phyloP scores from a whole-genome alignment of 1,140 invertebrate species.

The Rhyzopertha dominica region DNA sequence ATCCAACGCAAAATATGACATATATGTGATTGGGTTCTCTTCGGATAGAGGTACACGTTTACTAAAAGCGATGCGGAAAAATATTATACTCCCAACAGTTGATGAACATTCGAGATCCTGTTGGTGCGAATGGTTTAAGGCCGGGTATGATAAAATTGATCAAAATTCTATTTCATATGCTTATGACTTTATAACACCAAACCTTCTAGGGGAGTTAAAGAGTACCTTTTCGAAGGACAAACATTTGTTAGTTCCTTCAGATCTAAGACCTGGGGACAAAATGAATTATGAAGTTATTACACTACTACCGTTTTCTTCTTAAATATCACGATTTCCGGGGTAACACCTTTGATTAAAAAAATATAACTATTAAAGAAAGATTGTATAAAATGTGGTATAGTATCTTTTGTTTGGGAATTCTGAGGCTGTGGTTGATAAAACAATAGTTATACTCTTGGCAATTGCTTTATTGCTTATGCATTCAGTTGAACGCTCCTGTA shows the following conservation, averaged over 20 bases:
- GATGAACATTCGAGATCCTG: no score
- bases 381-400: constrained; percentile 1
- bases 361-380: not conserved
- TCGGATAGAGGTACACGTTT: no score
- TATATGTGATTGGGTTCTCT: no score
- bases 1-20: no score
- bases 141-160: no score
- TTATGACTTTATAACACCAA: no score
- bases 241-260: constrained; percentile 3
- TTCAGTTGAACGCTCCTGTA: not conserved
- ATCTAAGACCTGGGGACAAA: not conserved
- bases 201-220: not conserved
- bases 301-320: not conserved
- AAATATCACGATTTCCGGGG: not conserved
- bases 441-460: not conserved
- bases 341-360: constrained; percentile 1
- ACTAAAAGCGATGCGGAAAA: no score
- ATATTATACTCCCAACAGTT: no score
- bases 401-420: constrained; percentile 2
- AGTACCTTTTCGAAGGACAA: constrained; percentile 2
- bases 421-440: not conserved
- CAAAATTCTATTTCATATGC: no score
- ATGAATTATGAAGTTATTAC: constrained; percentile 1
- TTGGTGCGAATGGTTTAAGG: no score
- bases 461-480: not conserved